Evolutionary conservation across 2,888 invertebrate genomes (phyloP).

Genomic region (Cheilosia grossa): DNA sequence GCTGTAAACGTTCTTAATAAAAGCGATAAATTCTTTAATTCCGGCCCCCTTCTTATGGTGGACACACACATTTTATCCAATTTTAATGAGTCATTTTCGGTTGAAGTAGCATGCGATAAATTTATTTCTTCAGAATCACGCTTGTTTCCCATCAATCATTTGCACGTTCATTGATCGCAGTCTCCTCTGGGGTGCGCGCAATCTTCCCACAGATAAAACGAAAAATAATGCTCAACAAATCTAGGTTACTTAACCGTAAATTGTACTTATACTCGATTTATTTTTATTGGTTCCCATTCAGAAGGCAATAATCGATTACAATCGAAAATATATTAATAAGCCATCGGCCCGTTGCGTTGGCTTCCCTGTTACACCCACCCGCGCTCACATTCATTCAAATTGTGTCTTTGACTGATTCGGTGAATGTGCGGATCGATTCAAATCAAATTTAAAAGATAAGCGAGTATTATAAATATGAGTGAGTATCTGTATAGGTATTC

Average conservation of each 20-base stretch:
- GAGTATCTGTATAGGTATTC: too few species aligned
- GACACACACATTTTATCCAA: neutral
- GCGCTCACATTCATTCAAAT: constrained; percentile 12
- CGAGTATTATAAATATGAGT: neutral
- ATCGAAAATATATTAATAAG: constrained; percentile 63
- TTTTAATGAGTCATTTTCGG: constrained; percentile 28
- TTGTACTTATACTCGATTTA: neutral
- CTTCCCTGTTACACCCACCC: constrained; percentile 28
- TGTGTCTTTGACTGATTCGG: constrained; percentile 45
- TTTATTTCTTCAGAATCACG: constrained; percentile 11
- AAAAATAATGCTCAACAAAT: neutral
- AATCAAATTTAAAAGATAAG: constrained; percentile 53
- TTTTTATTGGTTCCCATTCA: constrained; percentile 16
- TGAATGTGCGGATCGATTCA: constrained; percentile 43
- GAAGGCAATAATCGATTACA: constrained; percentile 46
- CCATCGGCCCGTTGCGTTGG: constrained; percentile 16
- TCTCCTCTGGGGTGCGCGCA: neutral
- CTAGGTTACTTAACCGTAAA: constrained; percentile 17
- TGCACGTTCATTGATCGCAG: constrained; percentile 12
- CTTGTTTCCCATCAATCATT: constrained; percentile 48
- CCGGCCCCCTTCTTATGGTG: neutral
- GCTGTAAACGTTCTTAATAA: constrained; percentile 3
- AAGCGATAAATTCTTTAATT: neutral
- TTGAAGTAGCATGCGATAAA: constrained; percentile 5
- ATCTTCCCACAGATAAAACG: constrained; percentile 20